These are phyloP conservation scores for Bembecia ichneumoniformis DNA, from an alignment of 2,888 invertebrate genomes.

Conservation along the genomic window DNA sequence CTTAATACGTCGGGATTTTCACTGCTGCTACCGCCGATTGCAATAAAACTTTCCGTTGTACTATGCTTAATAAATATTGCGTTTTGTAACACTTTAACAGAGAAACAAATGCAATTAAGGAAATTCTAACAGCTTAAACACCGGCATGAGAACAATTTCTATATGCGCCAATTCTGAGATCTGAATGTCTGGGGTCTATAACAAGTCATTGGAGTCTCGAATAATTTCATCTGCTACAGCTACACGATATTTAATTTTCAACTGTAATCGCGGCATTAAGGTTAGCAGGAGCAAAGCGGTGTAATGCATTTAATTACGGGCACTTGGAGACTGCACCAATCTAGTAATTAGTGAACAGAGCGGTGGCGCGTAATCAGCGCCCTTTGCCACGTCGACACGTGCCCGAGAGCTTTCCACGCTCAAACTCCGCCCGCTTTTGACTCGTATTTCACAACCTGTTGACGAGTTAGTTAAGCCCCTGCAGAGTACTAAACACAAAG, in stretches of 20 bases:
- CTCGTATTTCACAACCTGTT: constrained; percentile 66
- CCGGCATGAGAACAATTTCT: too few species aligned
- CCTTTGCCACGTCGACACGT: constrained; percentile 56
- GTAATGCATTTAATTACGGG: constrained; percentile 63
- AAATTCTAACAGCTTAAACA: too few species aligned
- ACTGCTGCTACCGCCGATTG: constrained; percentile 33
- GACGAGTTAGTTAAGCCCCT: constrained; percentile 56
- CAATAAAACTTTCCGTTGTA: constrained; percentile 4
- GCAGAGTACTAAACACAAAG: constrained; percentile 38
- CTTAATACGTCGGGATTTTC: constrained; percentile 46
- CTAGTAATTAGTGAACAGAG: constrained; percentile 63
- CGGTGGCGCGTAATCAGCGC: constrained; percentile 56
- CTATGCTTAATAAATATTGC: too few species aligned
- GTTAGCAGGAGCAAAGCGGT: constrained; percentile 25
- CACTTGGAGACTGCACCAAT: constrained; percentile 59
- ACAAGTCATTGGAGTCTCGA: too few species aligned
- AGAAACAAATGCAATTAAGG: too few species aligned
- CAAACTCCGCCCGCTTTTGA: constrained; percentile 49
- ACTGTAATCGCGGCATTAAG: too few species aligned
- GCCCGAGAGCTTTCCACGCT: constrained; percentile 45
- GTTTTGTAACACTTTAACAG: too few species aligned
- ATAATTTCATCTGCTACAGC: too few species aligned
- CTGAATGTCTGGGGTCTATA: too few species aligned
- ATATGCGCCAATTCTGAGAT: too few species aligned
- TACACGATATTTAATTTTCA: too few species aligned